phyloP scores from a whole-genome alignment of 2,797 vertebrate genomes.

The Pristis pectinata region DNA sequence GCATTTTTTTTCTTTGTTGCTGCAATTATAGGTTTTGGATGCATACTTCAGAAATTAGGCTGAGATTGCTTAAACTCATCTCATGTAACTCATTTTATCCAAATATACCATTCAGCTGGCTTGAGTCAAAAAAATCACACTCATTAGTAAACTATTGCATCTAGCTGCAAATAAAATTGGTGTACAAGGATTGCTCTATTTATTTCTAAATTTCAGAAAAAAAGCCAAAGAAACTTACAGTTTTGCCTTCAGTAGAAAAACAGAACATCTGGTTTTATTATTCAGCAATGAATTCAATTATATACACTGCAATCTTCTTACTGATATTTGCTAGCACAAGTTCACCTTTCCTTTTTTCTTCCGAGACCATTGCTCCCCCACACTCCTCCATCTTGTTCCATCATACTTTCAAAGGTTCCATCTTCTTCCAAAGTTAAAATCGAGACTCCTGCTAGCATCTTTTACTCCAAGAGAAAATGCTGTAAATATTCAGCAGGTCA shows the following conservation, averaged over 20 bases:
- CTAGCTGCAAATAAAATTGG: background rate
- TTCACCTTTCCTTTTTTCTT: background rate
- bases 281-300: background rate
- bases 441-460: background rate
- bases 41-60: too few species aligned
- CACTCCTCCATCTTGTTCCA: background rate
- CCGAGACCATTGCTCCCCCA: background rate
- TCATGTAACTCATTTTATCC: background rate
- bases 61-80: background rate
- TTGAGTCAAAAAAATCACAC: background rate
- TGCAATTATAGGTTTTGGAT: background rate
- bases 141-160: background rate
- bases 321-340: background rate
- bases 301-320: background rate
- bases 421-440: background rate
- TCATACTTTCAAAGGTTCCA: background rate
- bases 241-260: background rate
- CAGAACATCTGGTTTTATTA: background rate
- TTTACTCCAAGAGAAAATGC: background rate
- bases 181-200: background rate
- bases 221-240: background rate
- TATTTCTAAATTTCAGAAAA: background rate
- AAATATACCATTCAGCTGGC: background rate
- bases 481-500: too few species aligned
- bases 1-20: background rate